A percentile compares a stretch with the other conserved stretches of the same genome.
These are phyloP conservation scores for Homalodisca vitripennis DNA, from an alignment of 1,140 invertebrate genomes.

Conservation along the genomic window DNA sequence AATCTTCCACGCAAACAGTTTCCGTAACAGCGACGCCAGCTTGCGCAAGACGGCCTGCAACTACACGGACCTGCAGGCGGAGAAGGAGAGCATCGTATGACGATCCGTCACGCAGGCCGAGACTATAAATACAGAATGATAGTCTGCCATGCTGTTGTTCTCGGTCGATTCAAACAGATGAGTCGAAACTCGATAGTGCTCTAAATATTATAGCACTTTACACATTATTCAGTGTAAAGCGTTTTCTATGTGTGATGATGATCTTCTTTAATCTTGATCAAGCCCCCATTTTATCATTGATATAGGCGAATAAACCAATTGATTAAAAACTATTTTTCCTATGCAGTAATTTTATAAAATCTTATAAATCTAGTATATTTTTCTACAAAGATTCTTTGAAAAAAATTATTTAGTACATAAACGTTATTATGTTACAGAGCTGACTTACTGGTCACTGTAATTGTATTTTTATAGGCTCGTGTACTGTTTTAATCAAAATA, in stretches of 20 bases:
- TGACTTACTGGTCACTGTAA: too few relatives aligned
- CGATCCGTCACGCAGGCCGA: neutral
- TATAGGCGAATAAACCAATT: too few relatives aligned
- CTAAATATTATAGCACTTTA: neutral
- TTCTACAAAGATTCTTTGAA: too few relatives aligned
- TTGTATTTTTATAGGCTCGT: too few relatives aligned
- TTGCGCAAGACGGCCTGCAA: slow-evolving; percentile 56
- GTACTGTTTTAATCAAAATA: too few relatives aligned
- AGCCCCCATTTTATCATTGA: neutral
- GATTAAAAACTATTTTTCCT: too few relatives aligned
- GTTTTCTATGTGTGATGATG: neutral
- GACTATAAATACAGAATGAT: neutral
- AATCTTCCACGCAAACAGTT: slow-evolving; percentile 63
- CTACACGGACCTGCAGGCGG: slow-evolving; percentile 52
- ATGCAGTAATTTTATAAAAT: too few relatives aligned
- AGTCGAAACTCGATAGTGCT: neutral
- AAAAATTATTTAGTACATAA: too few relatives aligned
- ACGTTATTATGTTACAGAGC: too few relatives aligned
- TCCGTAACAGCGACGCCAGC: slow-evolving; percentile 61
- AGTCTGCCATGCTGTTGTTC: neutral
- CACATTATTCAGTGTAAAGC: neutral
- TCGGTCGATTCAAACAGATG: neutral
- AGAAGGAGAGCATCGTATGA: slow-evolving; percentile 55
- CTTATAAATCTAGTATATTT: too few relatives aligned
- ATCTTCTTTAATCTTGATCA: neutral